Evolutionary conservation across 2,888 invertebrate species (phyloP), one percentile per base, ranked within the genome.

Genomic region (Nomada fabriciana): DNA sequence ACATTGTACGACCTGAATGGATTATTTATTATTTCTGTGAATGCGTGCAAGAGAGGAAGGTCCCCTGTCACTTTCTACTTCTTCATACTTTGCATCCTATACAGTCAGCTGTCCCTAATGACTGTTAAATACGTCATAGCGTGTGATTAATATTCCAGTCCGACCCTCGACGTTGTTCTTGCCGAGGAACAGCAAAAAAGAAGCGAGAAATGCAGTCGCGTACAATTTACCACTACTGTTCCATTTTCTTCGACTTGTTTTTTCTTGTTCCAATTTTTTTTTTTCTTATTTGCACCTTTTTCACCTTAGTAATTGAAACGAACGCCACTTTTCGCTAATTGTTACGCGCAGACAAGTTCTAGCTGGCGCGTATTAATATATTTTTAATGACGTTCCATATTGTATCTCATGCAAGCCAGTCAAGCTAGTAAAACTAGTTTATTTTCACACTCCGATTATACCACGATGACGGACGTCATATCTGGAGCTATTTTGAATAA

Each of bases 61-160:
- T 74, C 67, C 57, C 9, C 74, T 61, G 68, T 71, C 75, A 81
- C 75, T 78, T 78, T 81, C 77, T 59, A 73, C 79, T 43, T 72
- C 69, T 47, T 65, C 73, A 59, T 52, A 72, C 61, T 79, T 76
- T 55, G 57, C 63, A 73, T 81, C 74, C 74, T 73, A 64, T 73
- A 73, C 76, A 78, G 74, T 84, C 82, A 65, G 67, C 80, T 77
- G 82, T 83, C 82, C 80, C 83, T 87, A 89, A 89, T 87, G 88
- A 86, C 81, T 73, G 80, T 80, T 86, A 85, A 87, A 82, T 79
- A 86, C 88, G 84, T 88, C 89, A 84, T 83, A 84, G 81, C 71
- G 64, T 52, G 81, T 89, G 89, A 89, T 89, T 89, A 87, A 89
- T 89, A 85, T 72, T 76, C 77, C 36, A 57, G 77, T 53, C 67